Base-by-base conservation (phyloP, 2,888 invertebrate genomes). In the Teleogryllus oceanicus region DNA sequence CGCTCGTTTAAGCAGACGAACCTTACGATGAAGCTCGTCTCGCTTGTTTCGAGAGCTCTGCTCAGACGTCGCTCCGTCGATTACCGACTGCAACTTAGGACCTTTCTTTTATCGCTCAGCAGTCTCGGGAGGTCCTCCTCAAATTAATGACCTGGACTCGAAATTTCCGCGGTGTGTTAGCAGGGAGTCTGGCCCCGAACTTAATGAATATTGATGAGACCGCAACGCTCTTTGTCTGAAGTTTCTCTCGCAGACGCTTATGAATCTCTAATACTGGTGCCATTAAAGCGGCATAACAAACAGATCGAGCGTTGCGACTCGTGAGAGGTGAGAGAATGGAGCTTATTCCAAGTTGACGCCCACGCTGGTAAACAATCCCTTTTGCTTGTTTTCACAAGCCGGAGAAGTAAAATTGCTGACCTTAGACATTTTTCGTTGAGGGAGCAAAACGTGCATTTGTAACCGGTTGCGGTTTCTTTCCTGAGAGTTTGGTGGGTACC, bases 121-220 rank as follows among this genome's bases (percentile, higher is more conserved):
- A 13, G 62, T 62, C 16, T 62, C 62, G 5, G 8, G 37, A 13
- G 13, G 62, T 62, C 13, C n/a, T n/a, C n/a, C 62, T 62, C 16
- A 62, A n/a, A 62, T 62, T 62, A 62, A 62, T 62, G 62, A 62
- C 8, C 62, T 62, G 62, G 16, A n/a, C 16, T 18, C 62, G 62
- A 16, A 12, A 62, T n/a, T 62, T 62, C 62, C 62, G 62, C 62
- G 13, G 62, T 62, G 62, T 62, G 62, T n/a, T 37, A n/a, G 8
- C 13, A 62, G 62, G 62, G 62, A 62, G 62, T 13, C 13, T 62
- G 62, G 62, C 1, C 62, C 13, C 62, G 8, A 5, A 13, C 16
- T n/a, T 62, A 62, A 62, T 62, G 62, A 62, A 62, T 62, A 62
- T 62, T 62, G 62, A 62, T 62, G 62, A 62, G 62, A 62, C 13